Evolutionary conservation across 2,888 invertebrate genomes (phyloP), one percentile per base, ranked within the genome.

Genomic region (Drosophila robusta): DNA sequence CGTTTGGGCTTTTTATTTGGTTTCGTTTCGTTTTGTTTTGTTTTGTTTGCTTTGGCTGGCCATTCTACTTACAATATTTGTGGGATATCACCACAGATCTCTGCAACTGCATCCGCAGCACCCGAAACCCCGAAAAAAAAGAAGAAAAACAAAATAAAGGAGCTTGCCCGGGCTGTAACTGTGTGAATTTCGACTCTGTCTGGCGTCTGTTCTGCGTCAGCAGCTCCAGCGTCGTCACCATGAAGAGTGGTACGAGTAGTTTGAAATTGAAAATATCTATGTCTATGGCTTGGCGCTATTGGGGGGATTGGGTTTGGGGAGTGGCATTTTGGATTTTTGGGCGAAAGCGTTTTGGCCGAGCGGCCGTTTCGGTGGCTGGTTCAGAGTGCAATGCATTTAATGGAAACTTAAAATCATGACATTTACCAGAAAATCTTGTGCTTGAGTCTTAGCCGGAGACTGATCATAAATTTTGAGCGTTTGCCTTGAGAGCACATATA

Each of bases 51-150:
- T 70, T 75, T 77, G 75, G 46, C 29, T 71, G 70, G 76, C 79
- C 85, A 87, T 85, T 85, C 87, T 85, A 79, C 87, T 85, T 87
- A 87, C 83, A 83, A 87, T 83, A 87, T 87, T 85, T 83, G 83
- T 76, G 82, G 86, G 79, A 79, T 84, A 84, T 84, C 83, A 82
- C 74, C 76, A 78, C 54, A 78, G 82, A 82, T 82, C 87, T 82
- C 60, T 47, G 80, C 84, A 84, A 80, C 82, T 78, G 82, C 86
- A 81, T 72, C 67, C 56, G 78, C 70, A 66, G 70, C 79, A 63
- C 65, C 78, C 73, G 55, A 73, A 73, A 55, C 38, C 65, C 71
- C 66, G 50, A 74, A 70, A 49, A 54, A 8, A 2, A 29, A 29
- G 3, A 9, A 29, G 3, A 9, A 29, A 29, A 29, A 29, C 8